These are phyloP conservation scores for Rhimphoctona megacephalus DNA, from an alignment of 2,888 invertebrate species.

Conservation along the genomic window DNA sequence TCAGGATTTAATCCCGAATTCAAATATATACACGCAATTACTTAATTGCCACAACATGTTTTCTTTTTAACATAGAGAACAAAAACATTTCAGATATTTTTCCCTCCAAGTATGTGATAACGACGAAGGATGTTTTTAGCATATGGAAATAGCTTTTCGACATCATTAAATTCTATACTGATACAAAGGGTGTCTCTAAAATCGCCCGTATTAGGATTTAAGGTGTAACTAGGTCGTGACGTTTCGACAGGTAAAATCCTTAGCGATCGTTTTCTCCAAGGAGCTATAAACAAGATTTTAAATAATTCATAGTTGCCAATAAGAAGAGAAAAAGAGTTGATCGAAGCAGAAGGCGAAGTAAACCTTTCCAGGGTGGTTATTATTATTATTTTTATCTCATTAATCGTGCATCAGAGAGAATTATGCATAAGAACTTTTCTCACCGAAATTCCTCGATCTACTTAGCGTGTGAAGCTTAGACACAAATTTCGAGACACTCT, in stretches of 20 bases:
- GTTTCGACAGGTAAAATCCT: not conserved
- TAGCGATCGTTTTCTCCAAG: not conserved
- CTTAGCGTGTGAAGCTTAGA: not conserved
- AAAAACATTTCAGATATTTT: not conserved
- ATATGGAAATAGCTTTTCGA: conserved; percentile 8
- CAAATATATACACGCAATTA: not conserved
- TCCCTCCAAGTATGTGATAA: not conserved
- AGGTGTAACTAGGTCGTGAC: not conserved
- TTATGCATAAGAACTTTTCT: not conserved
- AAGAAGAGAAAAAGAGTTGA: not conserved
- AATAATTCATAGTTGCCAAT: not conserved
- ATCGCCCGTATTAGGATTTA: not conserved
- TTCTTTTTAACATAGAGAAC: not conserved
- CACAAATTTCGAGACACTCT: not conserved
- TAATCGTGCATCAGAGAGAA: not conserved
- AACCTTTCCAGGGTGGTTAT: not conserved
- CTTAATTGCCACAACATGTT: not conserved
- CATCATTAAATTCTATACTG: conserved; percentile 9
- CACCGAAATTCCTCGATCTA: not conserved
- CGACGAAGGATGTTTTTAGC: not conserved
- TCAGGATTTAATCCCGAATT: not conserved
- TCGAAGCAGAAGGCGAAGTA: too few relatives aligned
- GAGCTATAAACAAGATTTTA: not conserved
- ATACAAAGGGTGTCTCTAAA: conserved; percentile 12
- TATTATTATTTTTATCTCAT: not conserved